These are phyloP conservation scores for Astyanax mexicanus DNA, from an alignment of 2,797 vertebrate species.

Conservation along the genomic window DNA sequence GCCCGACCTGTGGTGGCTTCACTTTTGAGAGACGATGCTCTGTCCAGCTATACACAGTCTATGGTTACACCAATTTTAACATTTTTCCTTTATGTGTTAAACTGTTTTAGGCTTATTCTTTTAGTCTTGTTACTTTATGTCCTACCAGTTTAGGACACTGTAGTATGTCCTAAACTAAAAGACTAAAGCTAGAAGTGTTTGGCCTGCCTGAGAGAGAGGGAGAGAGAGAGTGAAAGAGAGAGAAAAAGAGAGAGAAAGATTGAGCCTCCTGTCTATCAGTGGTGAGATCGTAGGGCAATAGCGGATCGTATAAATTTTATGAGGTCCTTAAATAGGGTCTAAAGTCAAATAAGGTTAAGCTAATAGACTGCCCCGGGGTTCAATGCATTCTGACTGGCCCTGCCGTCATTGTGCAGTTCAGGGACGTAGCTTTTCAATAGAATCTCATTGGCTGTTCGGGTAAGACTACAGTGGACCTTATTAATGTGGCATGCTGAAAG, in stretches of 20 bases:
- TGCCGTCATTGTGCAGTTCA: slow-evolving; percentile 42
- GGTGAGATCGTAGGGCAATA: slow-evolving; percentile 19
- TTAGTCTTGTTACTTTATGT: no score
- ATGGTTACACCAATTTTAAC: no score
- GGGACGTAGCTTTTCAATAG: slow-evolving; percentile 32
- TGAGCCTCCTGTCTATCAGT: slow-evolving; percentile 15
- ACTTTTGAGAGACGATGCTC: no score
- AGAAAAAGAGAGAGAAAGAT: neutral
- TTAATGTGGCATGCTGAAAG: slow-evolving; percentile 52
- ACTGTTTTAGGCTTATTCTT: no score
- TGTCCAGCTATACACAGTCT: no score
- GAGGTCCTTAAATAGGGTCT: slow-evolving; percentile 46
- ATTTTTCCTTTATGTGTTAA: no score
- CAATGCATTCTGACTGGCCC: slow-evolving; percentile 19
- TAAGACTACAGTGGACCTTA: slow-evolving; percentile 56
- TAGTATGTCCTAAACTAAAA: no score
- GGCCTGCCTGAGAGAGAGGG: no score
- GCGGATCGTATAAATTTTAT: slow-evolving; percentile 42
- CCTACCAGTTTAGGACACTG: no score
- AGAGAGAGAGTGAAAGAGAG: neutral
- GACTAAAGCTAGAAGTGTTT: no score
- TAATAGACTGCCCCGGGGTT: slow-evolving; percentile 39
- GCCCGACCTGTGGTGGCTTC: no score
- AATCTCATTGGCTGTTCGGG: slow-evolving; percentile 41
- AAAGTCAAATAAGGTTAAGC: slow-evolving; percentile 51